Evolutionary conservation across 1,140 invertebrate genomes (phyloP).

Genomic region (Aporrectodea caliginosa): DNA sequence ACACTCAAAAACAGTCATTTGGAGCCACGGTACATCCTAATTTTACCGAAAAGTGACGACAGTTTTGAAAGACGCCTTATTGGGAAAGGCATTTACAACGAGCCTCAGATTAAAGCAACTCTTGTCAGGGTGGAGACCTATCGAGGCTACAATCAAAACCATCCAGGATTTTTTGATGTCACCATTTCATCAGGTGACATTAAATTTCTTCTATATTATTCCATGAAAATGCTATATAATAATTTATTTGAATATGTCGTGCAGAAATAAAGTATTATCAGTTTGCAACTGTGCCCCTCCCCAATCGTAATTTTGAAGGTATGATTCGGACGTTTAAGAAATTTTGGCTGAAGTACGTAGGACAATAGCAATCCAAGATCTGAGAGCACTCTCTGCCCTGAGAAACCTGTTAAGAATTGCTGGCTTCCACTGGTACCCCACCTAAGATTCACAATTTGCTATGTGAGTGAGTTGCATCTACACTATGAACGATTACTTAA

Average conservation of each 20-base stretch:
- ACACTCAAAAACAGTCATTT: conserved; percentile 55
- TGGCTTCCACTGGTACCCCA: too few relatives aligned
- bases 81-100: conserved; percentile 42
- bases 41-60: conserved; percentile 46
- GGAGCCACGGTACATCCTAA: conserved; percentile 53
- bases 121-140: conserved; percentile 47
- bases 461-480: too few relatives aligned
- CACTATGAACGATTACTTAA: too few relatives aligned
- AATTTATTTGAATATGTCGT: not conserved
- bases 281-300: not conserved
- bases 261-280: not conserved
- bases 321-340: not conserved
- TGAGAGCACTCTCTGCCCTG: too few relatives aligned
- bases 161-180: conserved; percentile 56
- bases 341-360: not conserved
- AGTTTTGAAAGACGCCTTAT: conserved; percentile 48
- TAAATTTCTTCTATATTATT: not conserved
- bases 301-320: not conserved
- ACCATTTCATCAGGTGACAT: conserved; percentile 51
- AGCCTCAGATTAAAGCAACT: conserved; percentile 44
- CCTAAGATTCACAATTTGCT: too few relatives aligned
- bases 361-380: too few relatives aligned
- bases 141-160: conserved; percentile 48
- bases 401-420: too few relatives aligned
- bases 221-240: not conserved